These are phyloP conservation scores for Lasioglossum lativentre DNA, from an alignment of 2,888 invertebrate species.

Conservation along the genomic window DNA sequence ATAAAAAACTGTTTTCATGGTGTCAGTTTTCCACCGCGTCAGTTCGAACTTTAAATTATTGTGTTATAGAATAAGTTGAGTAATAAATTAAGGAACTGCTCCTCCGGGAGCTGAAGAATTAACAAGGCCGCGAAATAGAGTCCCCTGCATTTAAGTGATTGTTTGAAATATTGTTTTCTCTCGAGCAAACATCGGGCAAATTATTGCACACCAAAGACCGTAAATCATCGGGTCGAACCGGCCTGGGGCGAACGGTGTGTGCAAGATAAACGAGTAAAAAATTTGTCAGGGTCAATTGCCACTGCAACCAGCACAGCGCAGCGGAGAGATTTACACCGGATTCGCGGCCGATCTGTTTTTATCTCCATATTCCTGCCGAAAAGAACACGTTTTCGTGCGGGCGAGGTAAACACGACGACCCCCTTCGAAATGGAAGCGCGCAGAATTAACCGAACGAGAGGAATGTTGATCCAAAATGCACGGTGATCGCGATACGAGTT, in stretches of 20 bases:
- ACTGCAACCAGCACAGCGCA: background rate
- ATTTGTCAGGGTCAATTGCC: background rate
- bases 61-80: no score
- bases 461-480: conserved; percentile 8
- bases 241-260: background rate
- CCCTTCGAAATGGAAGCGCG: background rate
- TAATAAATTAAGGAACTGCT: no score
- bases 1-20: no score
- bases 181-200: no score
- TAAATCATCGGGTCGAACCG: background rate
- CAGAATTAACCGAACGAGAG: conserved; percentile 11
- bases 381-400: background rate
- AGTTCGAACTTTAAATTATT: no score
- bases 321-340: conserved; percentile 1
- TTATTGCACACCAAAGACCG: background rate
- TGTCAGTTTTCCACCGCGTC: no score
- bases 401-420: background rate
- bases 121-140: no score
- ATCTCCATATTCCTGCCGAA: background rate
- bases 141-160: no score
- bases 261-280: background rate
- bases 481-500: no score
- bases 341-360: background rate
- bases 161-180: no score
- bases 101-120: no score